A percentile compares a stretch with the other conserved stretches of the same genome.
Conservation (phyloP, 2,113 vertebrate species). For the Talpa occidentalis region DNA sequence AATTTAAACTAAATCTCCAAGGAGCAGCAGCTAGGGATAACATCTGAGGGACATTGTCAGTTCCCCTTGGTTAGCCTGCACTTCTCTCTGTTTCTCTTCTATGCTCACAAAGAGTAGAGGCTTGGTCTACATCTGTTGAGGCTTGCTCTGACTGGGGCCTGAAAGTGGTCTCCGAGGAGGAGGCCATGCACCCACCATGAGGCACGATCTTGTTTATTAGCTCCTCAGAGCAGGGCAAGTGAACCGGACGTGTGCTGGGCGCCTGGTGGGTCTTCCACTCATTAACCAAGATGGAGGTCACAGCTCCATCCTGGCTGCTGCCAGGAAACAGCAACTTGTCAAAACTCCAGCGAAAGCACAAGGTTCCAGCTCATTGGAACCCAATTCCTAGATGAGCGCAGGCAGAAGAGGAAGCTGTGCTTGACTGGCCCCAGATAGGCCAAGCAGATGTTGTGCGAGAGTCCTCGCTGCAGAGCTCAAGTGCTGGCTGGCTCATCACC, state of each 20-base stretch:
- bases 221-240: conserved; percentile 44
- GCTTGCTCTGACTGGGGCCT: not conserved
- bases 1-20: not conserved
- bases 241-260: not conserved
- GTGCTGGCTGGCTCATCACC: conserved; percentile 76
- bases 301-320: conserved; percentile 16
- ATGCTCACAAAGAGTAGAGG: not conserved
- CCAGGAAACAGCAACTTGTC: conserved; percentile 35
- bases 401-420: conserved; percentile 76
- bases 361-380: conserved; percentile 79
- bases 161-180: not conserved
- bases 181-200: not conserved
- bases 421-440: conserved; percentile 69
- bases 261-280: conserved; percentile 26
- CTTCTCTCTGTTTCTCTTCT: accelerated
- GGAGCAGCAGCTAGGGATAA: not conserved
- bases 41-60: not conserved
- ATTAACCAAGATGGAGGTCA: conserved; percentile 72
- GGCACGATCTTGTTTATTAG: conserved; percentile 55
- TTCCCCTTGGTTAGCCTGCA: not conserved
- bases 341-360: conserved; percentile 62
- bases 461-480: conserved; percentile 57
- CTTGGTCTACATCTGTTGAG: not conserved
- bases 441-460: conserved; percentile 77
- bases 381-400: conserved; percentile 57